phyloP scores from a whole-genome alignment of 2,888 invertebrate genomes.

The Macrosiphum euphorbiae region DNA sequence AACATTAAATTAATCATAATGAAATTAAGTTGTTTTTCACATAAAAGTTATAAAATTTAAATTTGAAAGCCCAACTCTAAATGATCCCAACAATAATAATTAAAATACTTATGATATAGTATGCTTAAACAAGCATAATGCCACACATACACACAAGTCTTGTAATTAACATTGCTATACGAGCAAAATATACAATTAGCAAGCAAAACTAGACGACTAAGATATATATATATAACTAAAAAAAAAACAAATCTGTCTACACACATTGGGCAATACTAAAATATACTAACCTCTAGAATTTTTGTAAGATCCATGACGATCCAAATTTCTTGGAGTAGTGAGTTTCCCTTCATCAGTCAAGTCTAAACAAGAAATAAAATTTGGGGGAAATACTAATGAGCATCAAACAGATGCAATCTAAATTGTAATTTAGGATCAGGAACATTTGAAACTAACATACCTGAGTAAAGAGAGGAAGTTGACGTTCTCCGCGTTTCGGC shows the following conservation, averaged over 20 bases:
- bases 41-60: neutral
- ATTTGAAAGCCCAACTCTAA: neutral
- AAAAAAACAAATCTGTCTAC: slow-evolving; percentile 38
- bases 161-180: slow-evolving; percentile 42
- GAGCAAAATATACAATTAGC: slow-evolving; percentile 59
- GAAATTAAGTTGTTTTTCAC: neutral
- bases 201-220: slow-evolving; percentile 43
- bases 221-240: neutral
- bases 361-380: slow-evolving; percentile 72
- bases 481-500: slow-evolving; percentile 72
- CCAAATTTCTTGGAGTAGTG: slow-evolving; percentile 80
- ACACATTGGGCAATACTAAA: neutral
- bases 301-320: slow-evolving; percentile 88
- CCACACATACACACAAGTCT: neutral
- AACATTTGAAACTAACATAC: slow-evolving; percentile 53
- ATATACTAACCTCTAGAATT: slow-evolving; percentile 83
- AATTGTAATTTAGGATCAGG: neutral
- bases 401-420: neutral
- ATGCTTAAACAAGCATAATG: slow-evolving; percentile 6
- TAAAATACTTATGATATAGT: neutral
- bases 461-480: slow-evolving; percentile 67
- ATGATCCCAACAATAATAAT: neutral
- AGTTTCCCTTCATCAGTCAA: slow-evolving; percentile 82
- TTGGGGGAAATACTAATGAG: slow-evolving; percentile 11
- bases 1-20: neutral